Conservation (phyloP, 2,797 vertebrate genomes). For the Danio tinwini region DNA sequence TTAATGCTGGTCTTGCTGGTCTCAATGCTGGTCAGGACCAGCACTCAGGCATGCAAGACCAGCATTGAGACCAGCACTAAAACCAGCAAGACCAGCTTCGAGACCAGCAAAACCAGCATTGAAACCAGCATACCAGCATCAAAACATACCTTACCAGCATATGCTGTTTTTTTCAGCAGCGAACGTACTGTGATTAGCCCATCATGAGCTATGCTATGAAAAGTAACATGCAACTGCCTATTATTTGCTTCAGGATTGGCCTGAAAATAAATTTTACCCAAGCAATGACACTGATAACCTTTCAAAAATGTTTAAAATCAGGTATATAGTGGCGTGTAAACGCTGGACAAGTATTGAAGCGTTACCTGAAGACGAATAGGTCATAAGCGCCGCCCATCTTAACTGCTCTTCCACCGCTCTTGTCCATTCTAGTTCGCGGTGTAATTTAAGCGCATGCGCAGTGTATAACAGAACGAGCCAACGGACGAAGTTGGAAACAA, state of each 20-base stretch:
- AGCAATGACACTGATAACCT: background rate
- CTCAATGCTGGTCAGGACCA: no score
- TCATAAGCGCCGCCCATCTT: background rate
- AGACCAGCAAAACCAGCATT: no score
- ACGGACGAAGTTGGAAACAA: slow-evolving; percentile 20
- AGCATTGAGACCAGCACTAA: no score
- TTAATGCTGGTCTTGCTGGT: no score
- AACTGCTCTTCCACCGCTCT: background rate
- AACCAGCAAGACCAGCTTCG: no score
- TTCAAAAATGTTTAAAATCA: background rate
- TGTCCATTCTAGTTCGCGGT: background rate
- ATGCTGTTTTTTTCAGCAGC: no score
- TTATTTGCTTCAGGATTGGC: background rate
- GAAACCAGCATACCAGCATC: no score
- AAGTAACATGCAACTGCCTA: background rate
- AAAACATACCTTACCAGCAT: no score
- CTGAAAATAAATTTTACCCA: background rate
- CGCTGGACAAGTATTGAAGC: no score
- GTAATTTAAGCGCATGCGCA: slow-evolving; percentile 11
- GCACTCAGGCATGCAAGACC: no score
- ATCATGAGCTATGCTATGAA: background rate
- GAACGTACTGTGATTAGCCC: background rate
- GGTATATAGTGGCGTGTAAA: background rate
- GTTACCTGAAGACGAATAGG: background rate
- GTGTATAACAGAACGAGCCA: background rate